These are phyloP conservation scores for Caenorhabditis sp. DNA, from an alignment of 2,888 invertebrate species.

Conservation along the genomic window DNA sequence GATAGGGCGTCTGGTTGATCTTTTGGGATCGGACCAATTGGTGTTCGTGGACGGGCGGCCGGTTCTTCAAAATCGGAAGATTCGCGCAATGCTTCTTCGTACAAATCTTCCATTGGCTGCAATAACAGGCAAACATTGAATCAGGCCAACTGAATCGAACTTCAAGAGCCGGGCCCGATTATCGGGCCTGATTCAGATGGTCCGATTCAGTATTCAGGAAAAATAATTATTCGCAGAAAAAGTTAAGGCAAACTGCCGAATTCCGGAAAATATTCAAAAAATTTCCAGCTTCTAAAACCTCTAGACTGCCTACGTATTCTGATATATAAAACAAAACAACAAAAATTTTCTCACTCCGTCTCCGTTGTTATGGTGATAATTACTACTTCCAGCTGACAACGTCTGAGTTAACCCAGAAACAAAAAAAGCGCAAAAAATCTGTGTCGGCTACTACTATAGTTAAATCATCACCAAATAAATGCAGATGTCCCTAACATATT, in stretches of 20 bases:
- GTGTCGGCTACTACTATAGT: slow-evolving; percentile 59
- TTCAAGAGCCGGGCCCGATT: not conserved
- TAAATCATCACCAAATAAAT: slow-evolving; percentile 49
- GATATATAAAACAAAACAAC: not conserved
- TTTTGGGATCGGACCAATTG: not conserved
- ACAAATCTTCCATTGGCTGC: slow-evolving; percentile 4
- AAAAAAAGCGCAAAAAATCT: slow-evolving; percentile 17
- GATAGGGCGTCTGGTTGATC: not conserved
- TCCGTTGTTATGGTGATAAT: slow-evolving; percentile 5
- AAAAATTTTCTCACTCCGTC: not conserved
- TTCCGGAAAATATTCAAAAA: no score
- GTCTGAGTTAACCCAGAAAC: not conserved
- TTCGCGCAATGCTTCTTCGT: slow-evolving; percentile 3
- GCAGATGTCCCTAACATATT: slow-evolving; percentile 58
- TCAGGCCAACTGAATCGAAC: slow-evolving; percentile 6
- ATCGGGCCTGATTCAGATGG: no score
- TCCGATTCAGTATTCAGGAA: no score
- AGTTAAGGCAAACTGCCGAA: no score
- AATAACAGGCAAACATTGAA: not conserved
- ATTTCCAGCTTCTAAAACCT: no score
- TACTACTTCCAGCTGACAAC: not conserved
- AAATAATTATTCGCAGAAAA: no score
- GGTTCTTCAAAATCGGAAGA: not conserved
- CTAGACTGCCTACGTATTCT: no score
- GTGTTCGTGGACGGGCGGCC: slow-evolving; percentile 1